Base-by-base conservation (phyloP, 2,113 vertebrate genomes). In the Neofelis nebulosa region DNA sequence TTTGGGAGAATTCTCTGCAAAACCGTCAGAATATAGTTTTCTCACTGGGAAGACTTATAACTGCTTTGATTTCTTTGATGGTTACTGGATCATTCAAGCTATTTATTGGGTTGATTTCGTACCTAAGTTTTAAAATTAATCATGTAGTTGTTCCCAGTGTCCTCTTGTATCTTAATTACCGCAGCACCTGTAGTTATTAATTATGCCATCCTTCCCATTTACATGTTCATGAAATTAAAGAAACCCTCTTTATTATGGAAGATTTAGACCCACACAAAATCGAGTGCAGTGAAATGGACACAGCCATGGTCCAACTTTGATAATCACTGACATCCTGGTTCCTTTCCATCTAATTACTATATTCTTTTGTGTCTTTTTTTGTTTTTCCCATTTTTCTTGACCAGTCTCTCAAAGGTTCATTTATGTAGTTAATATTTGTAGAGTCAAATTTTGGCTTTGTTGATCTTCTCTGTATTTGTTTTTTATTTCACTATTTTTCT, bases 261-360 rank as follows among this genome's bases (percentile, higher is more conserved):
- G 48, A 27, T 21, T 27, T 8, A 21, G 14, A n/a, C 4, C 23
- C n/a, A 3, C 31, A 19, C 48, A 5, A 9, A 57, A 66, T 55
- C 23, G 52, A 21, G 5, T 2, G 7, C 6, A 0, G 48, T 48
- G 16, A 16, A 7, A 41, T 4, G 10, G 66, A 7, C 21, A 18
- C 3, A n/a, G 83, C 31, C n/a, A 6, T 3, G n/a, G 27, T 3
- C 29, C 23, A 29, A 29, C 50, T 36, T 15, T 7, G 38, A 5
- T 29, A 6, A 25, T 21, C 4, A 36, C 6, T 25, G 2, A 38
- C 33, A 36, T 14, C 9, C 11, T 14, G 0, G 33, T 45, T 68
- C 76, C 33, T 25, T 23, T 33, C 9, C 52, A 63, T 21, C 41
- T 50, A 18, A 15, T 9, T 25, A 33, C 5, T 11, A 14, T 5